These are phyloP conservation scores for Leucozona laternaria DNA, from an alignment of 2,888 invertebrate species.

Conservation along the genomic window DNA sequence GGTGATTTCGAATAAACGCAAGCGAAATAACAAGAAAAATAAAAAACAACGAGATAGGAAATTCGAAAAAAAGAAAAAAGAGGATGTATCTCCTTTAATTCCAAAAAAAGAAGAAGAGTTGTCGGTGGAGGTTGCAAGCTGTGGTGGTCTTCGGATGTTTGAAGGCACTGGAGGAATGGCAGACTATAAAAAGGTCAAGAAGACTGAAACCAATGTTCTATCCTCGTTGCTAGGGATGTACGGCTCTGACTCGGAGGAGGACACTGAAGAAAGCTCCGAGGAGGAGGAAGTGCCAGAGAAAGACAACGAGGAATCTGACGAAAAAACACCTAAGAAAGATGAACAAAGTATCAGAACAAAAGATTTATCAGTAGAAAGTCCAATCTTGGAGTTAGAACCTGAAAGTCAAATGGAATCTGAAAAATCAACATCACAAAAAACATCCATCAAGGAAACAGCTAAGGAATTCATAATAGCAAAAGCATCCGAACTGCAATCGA, in stretches of 20 bases:
- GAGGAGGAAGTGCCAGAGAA: slow-evolving; percentile 36
- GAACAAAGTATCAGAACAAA: neutral
- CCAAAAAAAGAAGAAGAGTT: neutral
- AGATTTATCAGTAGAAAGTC: neutral
- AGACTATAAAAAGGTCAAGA: slow-evolving; percentile 78
- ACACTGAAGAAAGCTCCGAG: slow-evolving; percentile 61
- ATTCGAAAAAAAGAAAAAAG: slow-evolving; percentile 23
- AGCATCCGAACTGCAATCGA: neutral
- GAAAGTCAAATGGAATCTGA: neutral
- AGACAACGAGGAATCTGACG: neutral
- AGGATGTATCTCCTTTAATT: neutral
- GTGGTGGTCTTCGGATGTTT: slow-evolving; percentile 75
- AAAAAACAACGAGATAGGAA: slow-evolving; percentile 5
- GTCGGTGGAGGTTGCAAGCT: neutral
- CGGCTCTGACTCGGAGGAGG: slow-evolving; percentile 79
- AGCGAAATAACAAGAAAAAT: slow-evolving; percentile 23
- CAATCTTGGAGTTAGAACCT: neutral
- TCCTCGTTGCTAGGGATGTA: slow-evolving; percentile 81
- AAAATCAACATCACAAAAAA: neutral
- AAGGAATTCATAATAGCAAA: neutral
- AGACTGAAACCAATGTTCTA: slow-evolving; percentile 77
- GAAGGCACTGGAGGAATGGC: slow-evolving; percentile 78
- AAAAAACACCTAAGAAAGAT: neutral
- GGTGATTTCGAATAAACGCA: slow-evolving; percentile 23
- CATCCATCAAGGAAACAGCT: neutral